Conservation (phyloP, 2,113 vertebrate genomes). For the Crotalus horridus region DNA sequence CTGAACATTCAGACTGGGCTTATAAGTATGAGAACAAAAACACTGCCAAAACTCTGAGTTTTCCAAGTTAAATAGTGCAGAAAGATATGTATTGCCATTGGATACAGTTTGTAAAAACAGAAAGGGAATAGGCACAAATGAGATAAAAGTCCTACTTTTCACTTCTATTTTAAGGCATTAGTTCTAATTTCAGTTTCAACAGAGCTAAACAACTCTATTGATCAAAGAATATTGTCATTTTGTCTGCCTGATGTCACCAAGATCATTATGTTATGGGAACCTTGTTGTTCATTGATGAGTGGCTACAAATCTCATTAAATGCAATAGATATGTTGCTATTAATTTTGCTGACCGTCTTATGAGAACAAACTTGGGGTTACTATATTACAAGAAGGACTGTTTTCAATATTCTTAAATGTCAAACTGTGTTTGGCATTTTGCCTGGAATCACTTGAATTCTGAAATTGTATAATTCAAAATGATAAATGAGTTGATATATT, state of each 20-base stretch:
- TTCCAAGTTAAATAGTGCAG: slow-evolving; percentile 44
- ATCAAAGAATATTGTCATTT: slow-evolving; percentile 25
- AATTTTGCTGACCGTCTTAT: slow-evolving; percentile 52
- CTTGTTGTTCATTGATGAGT: slow-evolving; percentile 36
- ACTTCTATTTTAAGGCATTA: background rate
- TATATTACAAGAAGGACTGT: slow-evolving; percentile 68
- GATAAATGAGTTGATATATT: slow-evolving; percentile 73
- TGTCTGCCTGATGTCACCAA: slow-evolving; percentile 20
- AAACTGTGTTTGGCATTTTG: slow-evolving; percentile 73
- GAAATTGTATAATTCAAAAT: slow-evolving; percentile 70
- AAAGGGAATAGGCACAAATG: background rate
- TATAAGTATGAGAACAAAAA: slow-evolving; percentile 34
- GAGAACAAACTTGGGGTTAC: slow-evolving; percentile 64
- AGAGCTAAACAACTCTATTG: slow-evolving; percentile 25
- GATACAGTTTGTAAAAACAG: slow-evolving; percentile 17
- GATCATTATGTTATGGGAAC: slow-evolving; percentile 31
- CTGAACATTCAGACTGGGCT: slow-evolving; percentile 42
- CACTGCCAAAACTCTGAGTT: slow-evolving; percentile 24
- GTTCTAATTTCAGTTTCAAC: slow-evolving; percentile 7
- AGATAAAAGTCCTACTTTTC: background rate
- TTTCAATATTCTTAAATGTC: slow-evolving; percentile 71
- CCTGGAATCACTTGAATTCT: slow-evolving; percentile 84
- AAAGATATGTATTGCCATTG: slow-evolving; percentile 40
- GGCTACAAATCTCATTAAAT: slow-evolving; percentile 19
- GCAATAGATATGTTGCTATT: slow-evolving; percentile 50